These are phyloP conservation scores for Bradypus variegatus DNA, from an alignment of 2,797 vertebrate genomes.

Conservation along the genomic window DNA sequence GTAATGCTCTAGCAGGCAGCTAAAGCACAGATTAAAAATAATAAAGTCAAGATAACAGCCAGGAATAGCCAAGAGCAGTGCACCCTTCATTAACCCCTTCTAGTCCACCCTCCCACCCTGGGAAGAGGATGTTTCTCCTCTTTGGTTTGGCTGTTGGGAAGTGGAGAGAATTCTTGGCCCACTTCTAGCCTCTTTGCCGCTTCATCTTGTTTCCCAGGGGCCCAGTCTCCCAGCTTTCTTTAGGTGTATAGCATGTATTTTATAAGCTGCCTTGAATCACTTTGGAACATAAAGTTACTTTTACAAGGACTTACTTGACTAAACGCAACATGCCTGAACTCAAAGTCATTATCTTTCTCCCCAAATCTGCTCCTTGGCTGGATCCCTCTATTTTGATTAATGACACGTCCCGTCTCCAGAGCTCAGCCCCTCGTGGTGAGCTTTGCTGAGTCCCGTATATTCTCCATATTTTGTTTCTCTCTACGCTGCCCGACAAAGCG, in stretches of 20 bases:
- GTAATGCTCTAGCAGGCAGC: background rate
- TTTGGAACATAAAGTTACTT: background rate
- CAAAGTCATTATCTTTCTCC: background rate
- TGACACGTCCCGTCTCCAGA: background rate
- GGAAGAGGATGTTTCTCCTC: background rate
- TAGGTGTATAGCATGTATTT: fast-evolving
- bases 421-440: background rate
- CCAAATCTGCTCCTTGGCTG: background rate
- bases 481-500: too few relatives aligned
- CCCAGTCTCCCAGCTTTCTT: background rate
- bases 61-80: fast-evolving
- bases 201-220: background rate
- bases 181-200: too few relatives aligned
- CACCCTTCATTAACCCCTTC: too few relatives aligned
- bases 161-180: background rate
- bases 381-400: background rate
- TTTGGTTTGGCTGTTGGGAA: background rate
- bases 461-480: background rate
- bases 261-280: background rate
- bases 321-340: background rate
- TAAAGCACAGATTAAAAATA: background rate
- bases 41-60: background rate
- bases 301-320: background rate
- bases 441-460: background rate
- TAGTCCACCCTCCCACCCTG: fast-evolving